phyloP scores from a whole-genome alignment of 2,797 vertebrate species.

The Crocidura indochinensis region DNA sequence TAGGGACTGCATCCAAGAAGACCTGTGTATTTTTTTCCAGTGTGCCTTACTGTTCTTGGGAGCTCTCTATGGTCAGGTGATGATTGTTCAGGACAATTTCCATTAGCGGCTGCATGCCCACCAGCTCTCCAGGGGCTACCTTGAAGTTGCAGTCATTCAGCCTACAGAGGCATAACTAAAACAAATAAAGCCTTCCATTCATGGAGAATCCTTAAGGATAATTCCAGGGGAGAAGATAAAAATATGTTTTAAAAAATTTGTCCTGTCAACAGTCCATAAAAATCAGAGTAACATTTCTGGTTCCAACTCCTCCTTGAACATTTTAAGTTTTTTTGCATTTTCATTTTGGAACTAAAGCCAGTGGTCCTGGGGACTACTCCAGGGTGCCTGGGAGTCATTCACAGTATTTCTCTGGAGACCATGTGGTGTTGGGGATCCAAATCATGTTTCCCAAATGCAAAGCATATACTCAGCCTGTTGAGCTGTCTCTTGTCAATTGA shows the following conservation, averaged over 20 bases:
- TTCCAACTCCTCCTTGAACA: neutral
- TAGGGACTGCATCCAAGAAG: neutral
- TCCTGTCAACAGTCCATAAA: constrained; percentile 27
- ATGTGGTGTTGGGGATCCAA: too few species aligned
- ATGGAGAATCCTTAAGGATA: neutral
- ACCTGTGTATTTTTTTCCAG: constrained; percentile 80
- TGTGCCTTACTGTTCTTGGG: constrained; percentile 53
- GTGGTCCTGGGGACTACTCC: too few species aligned
- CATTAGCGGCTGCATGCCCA: constrained; percentile 88
- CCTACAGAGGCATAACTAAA: constrained; percentile 91
- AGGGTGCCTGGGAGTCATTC: too few species aligned
- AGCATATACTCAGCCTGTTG: too few species aligned
- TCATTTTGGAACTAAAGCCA: too few species aligned
- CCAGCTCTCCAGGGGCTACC: constrained; percentile 89
- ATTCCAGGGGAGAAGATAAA: constrained; percentile 1
- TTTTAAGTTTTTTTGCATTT: neutral
- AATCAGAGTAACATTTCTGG: constrained; percentile 32
- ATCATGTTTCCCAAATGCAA: too few species aligned
- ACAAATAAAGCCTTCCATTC: neutral
- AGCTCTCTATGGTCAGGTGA: neutral
- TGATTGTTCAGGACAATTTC: constrained; percentile 88
- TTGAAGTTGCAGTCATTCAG: constrained; percentile 87
- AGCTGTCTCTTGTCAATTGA: too few species aligned
- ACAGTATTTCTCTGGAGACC: too few species aligned
- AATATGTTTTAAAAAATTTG: neutral